Evolutionary conservation across 2,797 vertebrate species (phyloP), one percentile per base, ranked within the genome.

Genomic region (Galagoides demidoff): DNA sequence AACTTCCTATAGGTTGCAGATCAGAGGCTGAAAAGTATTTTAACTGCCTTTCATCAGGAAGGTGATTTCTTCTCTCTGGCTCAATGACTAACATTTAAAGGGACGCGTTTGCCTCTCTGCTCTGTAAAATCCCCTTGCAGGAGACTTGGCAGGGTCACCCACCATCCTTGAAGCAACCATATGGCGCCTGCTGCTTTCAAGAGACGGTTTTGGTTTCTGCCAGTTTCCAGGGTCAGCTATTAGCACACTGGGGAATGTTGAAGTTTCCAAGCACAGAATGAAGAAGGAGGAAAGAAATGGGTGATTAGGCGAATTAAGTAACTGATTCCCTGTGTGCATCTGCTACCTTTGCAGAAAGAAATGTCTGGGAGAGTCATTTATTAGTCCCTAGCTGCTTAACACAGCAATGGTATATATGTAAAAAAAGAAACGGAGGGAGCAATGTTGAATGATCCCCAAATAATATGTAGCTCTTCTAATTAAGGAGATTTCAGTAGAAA

Each of bases 111-210:
- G 31, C 73, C 49, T 89, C 83, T 94, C 77, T 96, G 74, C 43
- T 93, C 45, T 14, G 5, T 97, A 91, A 97, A 98, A 96, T 97
- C 66, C 77, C 86, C 96, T 98, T 85, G 88, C 88, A 97, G 97
- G 97, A 81, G 83, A 98, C 49, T 82, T 94, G 97, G 84, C 85
- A 98, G 95, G 95, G 83, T 96, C 91, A 94, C 63, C 92, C 84
- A 96, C 95, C 71, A 89, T 81, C 89, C 95, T 81, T 95, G 73
- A 84, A 97, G 95, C 96, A 94, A 97, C 89, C 96, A 95, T 84
- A 98, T 1, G 79, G 94, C 96, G 97, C 95, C 95, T 98, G 96
- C 94, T 97, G 97, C 94, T 95, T 98, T 96, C 91, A 91, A 97
- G 96, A 95, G 92, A 97, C 98, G 96, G 94, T 95, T 97, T 97